phyloP scores from a whole-genome alignment of 2,113 vertebrate genomes.

The Marmota flaviventris region DNA sequence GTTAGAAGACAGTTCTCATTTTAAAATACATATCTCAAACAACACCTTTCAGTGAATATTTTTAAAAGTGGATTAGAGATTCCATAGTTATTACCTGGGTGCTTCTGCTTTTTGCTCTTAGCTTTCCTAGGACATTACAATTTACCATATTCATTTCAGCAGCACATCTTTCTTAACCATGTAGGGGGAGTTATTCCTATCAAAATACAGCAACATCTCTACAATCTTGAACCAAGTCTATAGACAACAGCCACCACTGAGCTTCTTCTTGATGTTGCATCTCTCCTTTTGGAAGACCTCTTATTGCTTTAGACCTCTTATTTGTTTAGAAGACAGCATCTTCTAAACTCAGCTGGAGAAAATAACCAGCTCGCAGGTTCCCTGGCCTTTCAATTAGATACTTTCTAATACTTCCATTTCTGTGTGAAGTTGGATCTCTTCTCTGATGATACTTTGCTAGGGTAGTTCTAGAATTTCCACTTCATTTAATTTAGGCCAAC shows the following conservation, averaged over 20 bases:
- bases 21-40: not conserved
- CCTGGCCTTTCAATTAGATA: slow-evolving; percentile 20
- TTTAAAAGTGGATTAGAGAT: not conserved
- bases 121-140: not conserved
- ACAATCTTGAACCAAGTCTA: not conserved
- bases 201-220: not conserved
- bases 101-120: not conserved
- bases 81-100: not conserved
- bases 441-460: not conserved
- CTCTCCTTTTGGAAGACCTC: not conserved
- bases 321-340: not conserved
- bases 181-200: not conserved
- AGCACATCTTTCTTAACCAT: not conserved
- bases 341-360: not conserved
- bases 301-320: not conserved
- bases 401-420: not conserved
- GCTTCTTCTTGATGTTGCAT: not conserved
- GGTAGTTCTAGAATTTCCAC: slow-evolving; percentile 1
- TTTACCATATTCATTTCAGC: not conserved
- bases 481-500: not conserved
- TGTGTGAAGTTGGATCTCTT: not conserved
- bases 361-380: not conserved
- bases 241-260: not conserved
- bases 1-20: not conserved
- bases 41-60: not conserved